These are phyloP conservation scores for Chrysomela aeneicollis DNA, from an alignment of 2,888 invertebrate species.

Conservation along the genomic window DNA sequence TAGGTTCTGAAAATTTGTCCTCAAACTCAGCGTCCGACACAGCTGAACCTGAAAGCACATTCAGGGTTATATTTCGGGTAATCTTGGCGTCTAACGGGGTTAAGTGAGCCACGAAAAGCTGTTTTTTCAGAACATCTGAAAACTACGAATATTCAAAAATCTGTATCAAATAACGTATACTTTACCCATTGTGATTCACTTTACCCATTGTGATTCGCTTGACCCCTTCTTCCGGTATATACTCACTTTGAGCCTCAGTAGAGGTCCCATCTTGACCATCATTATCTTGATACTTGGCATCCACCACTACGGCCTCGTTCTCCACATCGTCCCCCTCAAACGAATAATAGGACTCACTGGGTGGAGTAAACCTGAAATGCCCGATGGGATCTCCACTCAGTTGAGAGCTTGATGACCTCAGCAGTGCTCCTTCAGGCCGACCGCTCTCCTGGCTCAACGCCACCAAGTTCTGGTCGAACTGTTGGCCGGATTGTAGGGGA, in stretches of 20 bases:
- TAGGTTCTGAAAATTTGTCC: conserved; percentile 49
- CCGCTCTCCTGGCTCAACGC: conserved; percentile 41
- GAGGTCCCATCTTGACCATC: background rate
- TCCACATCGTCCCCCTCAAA: conserved; percentile 60
- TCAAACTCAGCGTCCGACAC: background rate
- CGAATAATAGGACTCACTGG: conserved; percentile 33
- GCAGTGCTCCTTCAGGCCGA: conserved; percentile 35
- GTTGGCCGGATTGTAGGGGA: conserved; percentile 22
- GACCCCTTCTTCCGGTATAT: conserved; percentile 16
- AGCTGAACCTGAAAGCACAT: conserved; percentile 8
- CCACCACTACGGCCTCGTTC: conserved; percentile 63
- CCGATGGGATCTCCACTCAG: conserved; percentile 31
- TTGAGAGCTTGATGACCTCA: conserved; percentile 29
- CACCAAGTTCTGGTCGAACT: conserved; percentile 43
- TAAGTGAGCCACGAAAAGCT: too few relatives aligned
- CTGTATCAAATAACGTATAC: too few relatives aligned
- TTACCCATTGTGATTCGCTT: too few relatives aligned
- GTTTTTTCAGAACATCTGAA: too few relatives aligned
- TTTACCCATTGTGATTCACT: too few relatives aligned
- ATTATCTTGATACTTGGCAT: conserved; percentile 60
- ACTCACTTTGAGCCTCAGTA: conserved; percentile 17
- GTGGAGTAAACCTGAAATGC: conserved; percentile 42
- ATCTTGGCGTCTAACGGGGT: too few relatives aligned
- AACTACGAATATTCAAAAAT: too few relatives aligned
- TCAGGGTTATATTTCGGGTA: background rate